phyloP scores from a whole-genome alignment of 2,888 invertebrate species.

The Drosophila colorata region DNA sequence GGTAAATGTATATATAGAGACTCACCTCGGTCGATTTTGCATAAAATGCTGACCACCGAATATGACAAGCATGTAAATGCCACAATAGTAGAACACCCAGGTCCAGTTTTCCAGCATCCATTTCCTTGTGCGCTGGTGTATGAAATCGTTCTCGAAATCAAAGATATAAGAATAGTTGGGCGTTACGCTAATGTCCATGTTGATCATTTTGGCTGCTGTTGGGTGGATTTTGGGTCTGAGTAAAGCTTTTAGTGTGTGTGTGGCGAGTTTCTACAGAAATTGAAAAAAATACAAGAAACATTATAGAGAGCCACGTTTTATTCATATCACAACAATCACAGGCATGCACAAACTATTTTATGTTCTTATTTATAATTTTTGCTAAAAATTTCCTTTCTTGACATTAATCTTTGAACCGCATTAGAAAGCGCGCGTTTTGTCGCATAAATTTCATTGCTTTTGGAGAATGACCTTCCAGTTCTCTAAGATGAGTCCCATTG shows the following conservation, averaged over 20 bases:
- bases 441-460: conserved; percentile 36
- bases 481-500: conserved; percentile 41
- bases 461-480: conserved; percentile 57
- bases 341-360: neutral
- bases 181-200: conserved; percentile 87
- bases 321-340: conserved; percentile 8
- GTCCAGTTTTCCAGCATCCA: conserved; percentile 99
- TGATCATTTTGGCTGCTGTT: conserved; percentile 75
- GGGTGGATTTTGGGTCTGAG: conserved; percentile 6
- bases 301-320: conserved; percentile 7
- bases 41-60: conserved; percentile 97
- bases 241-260: conserved; percentile 5
- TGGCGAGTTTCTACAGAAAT: conserved; percentile 18
- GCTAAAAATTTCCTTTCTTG: conserved; percentile 3
- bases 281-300: conserved; percentile 13
- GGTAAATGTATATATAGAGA: conserved; percentile 16
- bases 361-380: neutral
- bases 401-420: conserved; percentile 20
- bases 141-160: conserved; percentile 97
- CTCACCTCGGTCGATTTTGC: conserved; percentile 93
- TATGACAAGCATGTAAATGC: conserved; percentile 96
- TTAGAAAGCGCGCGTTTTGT: conserved; percentile 49
- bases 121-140: conserved; percentile 93
- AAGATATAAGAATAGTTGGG: conserved; percentile 98
- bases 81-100: conserved; percentile 93